Evolutionary conservation across 2,888 invertebrate genomes (phyloP).

Genomic region (Diadromus collaris): DNA sequence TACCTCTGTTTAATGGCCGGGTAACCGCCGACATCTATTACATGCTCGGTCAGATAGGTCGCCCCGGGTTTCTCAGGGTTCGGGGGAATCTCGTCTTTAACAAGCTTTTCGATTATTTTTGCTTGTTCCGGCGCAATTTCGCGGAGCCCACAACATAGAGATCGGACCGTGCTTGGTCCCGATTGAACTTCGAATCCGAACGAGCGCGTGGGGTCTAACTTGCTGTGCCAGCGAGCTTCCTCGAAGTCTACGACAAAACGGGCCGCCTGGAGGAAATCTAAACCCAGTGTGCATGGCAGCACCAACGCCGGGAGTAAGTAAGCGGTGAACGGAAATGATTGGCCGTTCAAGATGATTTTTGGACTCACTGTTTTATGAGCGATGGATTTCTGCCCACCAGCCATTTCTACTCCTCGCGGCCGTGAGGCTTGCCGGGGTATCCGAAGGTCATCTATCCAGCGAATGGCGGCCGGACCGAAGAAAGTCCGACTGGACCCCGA

Average conservation of each 20-base stretch:
- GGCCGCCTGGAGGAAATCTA: background rate
- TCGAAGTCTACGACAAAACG: constrained; percentile 22
- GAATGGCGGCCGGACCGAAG: background rate
- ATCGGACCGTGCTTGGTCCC: background rate
- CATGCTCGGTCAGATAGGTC: background rate
- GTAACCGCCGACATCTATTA: constrained; percentile 3
- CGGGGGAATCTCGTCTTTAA: background rate
- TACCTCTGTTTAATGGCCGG: constrained; percentile 22
- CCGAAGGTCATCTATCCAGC: background rate
- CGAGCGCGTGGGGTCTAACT: background rate
- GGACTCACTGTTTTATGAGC: background rate
- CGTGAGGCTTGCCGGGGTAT: background rate
- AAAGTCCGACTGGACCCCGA: background rate
- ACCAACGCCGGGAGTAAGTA: constrained; percentile 21
- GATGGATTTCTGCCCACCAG: constrained; percentile 24
- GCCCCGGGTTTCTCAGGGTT: background rate
- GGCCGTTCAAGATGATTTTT: background rate
- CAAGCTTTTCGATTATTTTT: background rate
- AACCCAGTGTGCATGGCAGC: constrained; percentile 26
- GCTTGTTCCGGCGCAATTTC: background rate
- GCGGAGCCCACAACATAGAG: background rate
- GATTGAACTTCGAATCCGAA: background rate
- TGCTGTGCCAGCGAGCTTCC: constrained; percentile 5
- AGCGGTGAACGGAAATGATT: background rate
- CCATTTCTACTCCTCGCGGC: constrained; percentile 7